phyloP scores from a whole-genome alignment of 2,113 vertebrate genomes.

The Lethenteron camtschaticum region DNA sequence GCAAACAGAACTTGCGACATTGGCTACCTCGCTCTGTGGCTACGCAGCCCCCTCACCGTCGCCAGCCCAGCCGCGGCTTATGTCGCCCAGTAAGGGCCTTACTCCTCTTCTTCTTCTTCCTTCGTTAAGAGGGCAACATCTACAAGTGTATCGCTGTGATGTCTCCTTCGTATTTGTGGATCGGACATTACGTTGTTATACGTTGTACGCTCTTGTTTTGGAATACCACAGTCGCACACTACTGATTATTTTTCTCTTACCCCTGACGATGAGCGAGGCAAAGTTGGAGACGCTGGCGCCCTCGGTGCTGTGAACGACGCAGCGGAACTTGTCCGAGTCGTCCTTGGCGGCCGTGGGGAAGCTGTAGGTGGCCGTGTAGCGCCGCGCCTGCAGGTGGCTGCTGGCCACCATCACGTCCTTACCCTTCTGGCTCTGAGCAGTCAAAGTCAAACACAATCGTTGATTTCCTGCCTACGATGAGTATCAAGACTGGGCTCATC shows the following conservation, averaged over 20 bases:
- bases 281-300: not conserved
- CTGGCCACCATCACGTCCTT: not conserved
- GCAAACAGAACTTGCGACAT: too few species aligned
- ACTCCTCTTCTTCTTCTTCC: not conserved
- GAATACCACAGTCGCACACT: not conserved
- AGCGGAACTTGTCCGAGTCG: not conserved
- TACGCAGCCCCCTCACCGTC: too few species aligned
- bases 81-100: too few species aligned
- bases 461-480: not conserved
- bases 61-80: too few species aligned
- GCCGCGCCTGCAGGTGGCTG: not conserved
- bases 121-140: not conserved
- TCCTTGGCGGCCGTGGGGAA: not conserved
- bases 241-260: not conserved
- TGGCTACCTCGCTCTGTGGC: too few species aligned
- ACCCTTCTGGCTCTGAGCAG: not conserved
- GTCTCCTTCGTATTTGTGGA: not conserved
- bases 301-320: not conserved
- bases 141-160: not conserved
- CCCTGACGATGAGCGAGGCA: not conserved
- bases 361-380: not conserved
- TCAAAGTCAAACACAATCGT: not conserved
- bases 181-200: not conserved
- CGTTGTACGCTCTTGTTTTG: not conserved
- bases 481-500: not conserved